Evolutionary conservation across 2,888 invertebrate genomes (phyloP), one percentile per base, ranked within the genome.

Genomic region (Diadromus collaris): DNA sequence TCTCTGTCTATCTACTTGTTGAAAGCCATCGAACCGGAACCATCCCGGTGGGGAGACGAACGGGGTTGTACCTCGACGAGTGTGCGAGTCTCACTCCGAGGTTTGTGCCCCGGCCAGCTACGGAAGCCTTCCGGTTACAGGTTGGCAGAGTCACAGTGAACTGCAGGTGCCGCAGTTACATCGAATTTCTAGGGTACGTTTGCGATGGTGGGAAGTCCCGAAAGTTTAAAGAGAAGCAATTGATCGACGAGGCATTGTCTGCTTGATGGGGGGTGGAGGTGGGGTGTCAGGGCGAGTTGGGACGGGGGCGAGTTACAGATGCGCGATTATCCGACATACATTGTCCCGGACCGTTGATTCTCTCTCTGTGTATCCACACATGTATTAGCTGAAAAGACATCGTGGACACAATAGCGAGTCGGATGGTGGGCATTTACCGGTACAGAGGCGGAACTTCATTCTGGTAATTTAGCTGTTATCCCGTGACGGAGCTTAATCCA

Each of bases 11-110:
- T 65, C 41, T 32, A 76, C 79, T 79, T 76, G 79, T 78, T 78
- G 79, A 80, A 60, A 75, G 80, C 71, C 80, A 70, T 80, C 74
- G 78, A 78, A 77, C 78, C 34, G 77, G 16, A 58, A 63, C 73
- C 79, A 65, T 73, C 63, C 29, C 70, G 67, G n/a, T n/a, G 69
- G 73, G 21, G 13, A 38, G 38, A 38, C n/a, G 38, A 13, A 13
- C 38, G 13, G 34, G 34, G 10, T 51, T 41, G 48, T 64, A 38
- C 27, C 63, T 71, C 32, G 56, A 21, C 41, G 27, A 34, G 19
- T 38, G 32, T 5, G 19, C 38, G 58, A 41, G 27, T 51, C 71
- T 67, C 70, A 63, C 44, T 6, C 16, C 7, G 38, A 41, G 21
- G 34, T 54, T 41, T 19, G 41, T 27, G 54, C 54, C 7, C 9